Evolutionary conservation across 2,797 vertebrate genomes (phyloP).

Genomic region (Graptemys geographica): DNA sequence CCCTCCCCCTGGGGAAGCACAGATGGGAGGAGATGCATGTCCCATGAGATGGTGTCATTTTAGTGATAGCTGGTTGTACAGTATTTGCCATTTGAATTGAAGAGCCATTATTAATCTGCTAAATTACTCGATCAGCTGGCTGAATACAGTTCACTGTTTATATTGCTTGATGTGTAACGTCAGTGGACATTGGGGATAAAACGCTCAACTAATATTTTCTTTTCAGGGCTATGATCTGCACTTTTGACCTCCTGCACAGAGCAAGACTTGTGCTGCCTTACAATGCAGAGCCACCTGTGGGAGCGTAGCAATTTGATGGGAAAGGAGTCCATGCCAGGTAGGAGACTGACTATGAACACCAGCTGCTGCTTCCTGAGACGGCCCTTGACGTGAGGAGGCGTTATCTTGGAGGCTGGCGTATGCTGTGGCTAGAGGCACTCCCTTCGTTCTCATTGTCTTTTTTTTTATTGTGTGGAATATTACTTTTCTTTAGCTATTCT

Average conservation of each 20-base stretch:
- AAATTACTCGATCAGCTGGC: neutral
- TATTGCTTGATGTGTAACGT: neutral
- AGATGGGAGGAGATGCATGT: neutral
- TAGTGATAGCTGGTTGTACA: neutral
- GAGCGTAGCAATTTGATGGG: too few relatives aligned
- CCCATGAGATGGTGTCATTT: neutral
- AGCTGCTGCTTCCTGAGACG: neutral
- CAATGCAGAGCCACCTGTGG: neutral
- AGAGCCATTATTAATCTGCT: neutral
- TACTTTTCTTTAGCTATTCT: neutral
- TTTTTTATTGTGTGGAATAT: neutral
- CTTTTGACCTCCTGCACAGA: neutral
- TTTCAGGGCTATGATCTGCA: neutral
- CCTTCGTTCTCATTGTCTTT: neutral
- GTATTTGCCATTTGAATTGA: neutral
- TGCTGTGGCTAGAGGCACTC: neutral
- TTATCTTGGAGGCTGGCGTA: neutral
- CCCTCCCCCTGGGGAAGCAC: neutral
- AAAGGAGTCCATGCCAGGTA: too few relatives aligned
- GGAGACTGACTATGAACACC: neutral
- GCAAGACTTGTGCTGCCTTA: neutral
- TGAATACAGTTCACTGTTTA: neutral
- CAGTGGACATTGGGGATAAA: neutral
- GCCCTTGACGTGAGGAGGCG: fast-evolving
- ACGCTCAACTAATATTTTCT: neutral